Percentiles rank a stretch among this genome's conserved stretches.
Conservation (phyloP, 2,888 invertebrate species). For the Slavum lentiscoides region DNA sequence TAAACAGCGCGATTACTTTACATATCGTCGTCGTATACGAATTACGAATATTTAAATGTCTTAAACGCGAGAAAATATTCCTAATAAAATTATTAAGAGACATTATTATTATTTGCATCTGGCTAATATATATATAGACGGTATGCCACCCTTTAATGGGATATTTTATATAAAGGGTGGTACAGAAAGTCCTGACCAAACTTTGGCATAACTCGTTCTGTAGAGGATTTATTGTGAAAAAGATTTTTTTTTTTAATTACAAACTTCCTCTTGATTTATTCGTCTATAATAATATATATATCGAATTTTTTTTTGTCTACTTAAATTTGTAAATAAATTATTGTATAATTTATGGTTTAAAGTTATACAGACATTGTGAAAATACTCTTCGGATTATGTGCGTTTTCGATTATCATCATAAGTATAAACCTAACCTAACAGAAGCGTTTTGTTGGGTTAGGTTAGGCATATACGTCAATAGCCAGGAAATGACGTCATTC, state of each 20-base stretch:
- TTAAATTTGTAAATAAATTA: not conserved
- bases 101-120: not conserved
- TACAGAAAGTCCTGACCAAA: constrained; percentile 27
- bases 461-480: no score
- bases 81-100: not conserved
- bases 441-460: no score
- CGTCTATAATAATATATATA: not conserved
- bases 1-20: no score
- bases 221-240: constrained; percentile 32
- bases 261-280: not conserved
- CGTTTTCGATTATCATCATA: no score
- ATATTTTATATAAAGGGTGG: constrained; percentile 29
- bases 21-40: no score
- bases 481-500: no score
- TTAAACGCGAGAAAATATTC: no score
- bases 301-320: constrained; percentile 2
- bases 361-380: no score
- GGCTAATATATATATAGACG: not conserved
- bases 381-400: no score
- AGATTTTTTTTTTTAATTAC: not conserved
- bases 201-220: constrained; percentile 20
- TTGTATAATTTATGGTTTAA: no score
- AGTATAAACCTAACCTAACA: no score
- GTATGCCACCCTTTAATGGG: not conserved
- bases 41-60: no score